These are phyloP conservation scores for Poecilia latipinna DNA, from an alignment of 2,113 vertebrate genomes.

Conservation along the genomic window DNA sequence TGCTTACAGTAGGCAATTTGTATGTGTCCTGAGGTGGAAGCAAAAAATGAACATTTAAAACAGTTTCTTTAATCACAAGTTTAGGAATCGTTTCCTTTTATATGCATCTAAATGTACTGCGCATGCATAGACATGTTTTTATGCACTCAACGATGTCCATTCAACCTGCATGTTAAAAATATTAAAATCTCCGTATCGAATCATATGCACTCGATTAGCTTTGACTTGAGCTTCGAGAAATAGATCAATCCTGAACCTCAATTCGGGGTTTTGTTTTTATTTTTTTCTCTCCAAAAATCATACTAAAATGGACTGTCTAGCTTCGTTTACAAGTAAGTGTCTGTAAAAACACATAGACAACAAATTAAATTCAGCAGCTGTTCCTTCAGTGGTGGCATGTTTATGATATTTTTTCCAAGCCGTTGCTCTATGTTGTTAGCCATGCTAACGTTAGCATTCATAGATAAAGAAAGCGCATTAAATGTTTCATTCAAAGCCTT, in stretches of 20 bases:
- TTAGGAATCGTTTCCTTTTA: too few relatives aligned
- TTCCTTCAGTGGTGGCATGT: accelerated
- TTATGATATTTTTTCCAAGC: background rate
- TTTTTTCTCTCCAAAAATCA: background rate
- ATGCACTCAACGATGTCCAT: too few relatives aligned
- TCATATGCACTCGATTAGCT: constrained; percentile 18
- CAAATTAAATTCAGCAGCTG: background rate
- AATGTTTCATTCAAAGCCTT: background rate
- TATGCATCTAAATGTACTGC: too few relatives aligned
- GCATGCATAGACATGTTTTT: too few relatives aligned
- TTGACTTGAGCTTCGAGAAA: constrained; percentile 31
- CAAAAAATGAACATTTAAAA: too few relatives aligned
- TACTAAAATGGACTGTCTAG: constrained; percentile 86
- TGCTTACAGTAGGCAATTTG: too few relatives aligned
- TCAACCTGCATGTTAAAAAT: too few relatives aligned
- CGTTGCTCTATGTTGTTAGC: background rate
- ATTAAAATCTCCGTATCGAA: background rate
- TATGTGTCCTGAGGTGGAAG: too few relatives aligned
- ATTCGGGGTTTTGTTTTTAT: constrained; percentile 4
- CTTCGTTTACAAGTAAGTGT: constrained; percentile 91
- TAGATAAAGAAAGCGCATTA: background rate
- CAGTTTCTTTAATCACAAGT: too few relatives aligned
- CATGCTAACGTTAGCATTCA: constrained; percentile 25
- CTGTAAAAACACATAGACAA: background rate
- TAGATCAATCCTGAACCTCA: constrained; percentile 33